Evolutionary conservation across 2,888 invertebrate species (phyloP).

Genomic region (Amphipoea lucens): DNA sequence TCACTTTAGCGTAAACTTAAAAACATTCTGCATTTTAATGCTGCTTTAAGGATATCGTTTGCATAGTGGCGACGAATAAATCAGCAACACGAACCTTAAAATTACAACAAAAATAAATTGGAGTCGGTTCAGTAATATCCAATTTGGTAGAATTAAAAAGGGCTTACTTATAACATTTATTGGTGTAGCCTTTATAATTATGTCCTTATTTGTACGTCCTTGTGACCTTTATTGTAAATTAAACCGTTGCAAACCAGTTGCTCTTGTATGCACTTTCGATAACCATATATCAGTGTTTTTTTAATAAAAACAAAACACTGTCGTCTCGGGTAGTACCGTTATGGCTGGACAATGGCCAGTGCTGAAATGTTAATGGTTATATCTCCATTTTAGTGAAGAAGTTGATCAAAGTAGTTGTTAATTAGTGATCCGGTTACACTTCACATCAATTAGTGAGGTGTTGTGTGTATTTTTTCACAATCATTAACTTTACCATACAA

Average conservation of each 20-base stretch:
- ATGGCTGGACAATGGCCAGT: constrained; percentile 45
- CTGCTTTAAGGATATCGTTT: not conserved
- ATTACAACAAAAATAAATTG: constrained; percentile 14
- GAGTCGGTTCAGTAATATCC: constrained; percentile 17
- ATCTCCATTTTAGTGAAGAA: constrained; percentile 47
- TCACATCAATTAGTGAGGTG: constrained; percentile 9
- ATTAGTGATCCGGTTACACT: constrained; percentile 26
- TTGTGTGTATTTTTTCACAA: constrained; percentile 4
- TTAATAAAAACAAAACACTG: constrained; percentile 41
- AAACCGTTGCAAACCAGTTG: constrained; percentile 51
- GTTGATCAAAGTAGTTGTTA: constrained; percentile 29
- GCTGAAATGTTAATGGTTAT: constrained; percentile 50
- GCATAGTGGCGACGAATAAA: constrained; percentile 1
- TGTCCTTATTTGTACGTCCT: constrained; percentile 42
- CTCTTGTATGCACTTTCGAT: constrained; percentile 43
- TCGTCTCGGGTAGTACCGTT: constrained; percentile 37
- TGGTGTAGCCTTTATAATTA: constrained; percentile 48
- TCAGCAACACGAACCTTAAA: not conserved
- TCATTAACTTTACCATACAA: not conserved
- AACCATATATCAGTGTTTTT: constrained; percentile 32
- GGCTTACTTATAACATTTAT: constrained; percentile 35
- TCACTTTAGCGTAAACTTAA: not conserved
- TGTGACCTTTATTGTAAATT: constrained; percentile 49
- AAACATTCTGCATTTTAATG: not conserved
- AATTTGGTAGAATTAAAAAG: constrained; percentile 49